Conservation (phyloP, 2,797 vertebrate species). For the Pangasius sanitwongsei region DNA sequence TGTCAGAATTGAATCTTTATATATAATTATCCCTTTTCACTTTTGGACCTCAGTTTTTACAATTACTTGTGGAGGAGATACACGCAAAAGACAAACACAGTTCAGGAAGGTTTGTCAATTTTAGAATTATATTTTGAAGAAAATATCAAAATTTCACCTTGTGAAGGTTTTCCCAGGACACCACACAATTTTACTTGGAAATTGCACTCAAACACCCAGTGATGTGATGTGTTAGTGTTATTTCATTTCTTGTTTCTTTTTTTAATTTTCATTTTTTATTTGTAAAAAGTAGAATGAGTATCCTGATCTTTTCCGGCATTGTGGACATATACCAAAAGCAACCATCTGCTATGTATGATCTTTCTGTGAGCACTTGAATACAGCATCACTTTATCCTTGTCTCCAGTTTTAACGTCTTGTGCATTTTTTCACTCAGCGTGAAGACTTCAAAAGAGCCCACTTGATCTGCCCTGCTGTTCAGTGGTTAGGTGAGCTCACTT, state of each 20-base stretch:
- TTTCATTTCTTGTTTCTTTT: too few species aligned
- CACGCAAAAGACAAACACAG: not conserved
- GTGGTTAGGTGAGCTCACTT: slow-evolving; percentile 35
- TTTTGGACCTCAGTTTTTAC: not conserved
- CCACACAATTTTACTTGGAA: not conserved
- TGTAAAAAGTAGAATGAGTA: not conserved
- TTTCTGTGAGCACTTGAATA: not conserved
- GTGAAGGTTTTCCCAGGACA: not conserved
- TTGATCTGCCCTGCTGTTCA: slow-evolving; percentile 28
- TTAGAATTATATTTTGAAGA: too few species aligned
- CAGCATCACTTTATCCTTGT: not conserved
- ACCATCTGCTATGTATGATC: not conserved
- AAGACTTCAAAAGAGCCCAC: slow-evolving; percentile 27
- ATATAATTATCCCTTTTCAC: not conserved
- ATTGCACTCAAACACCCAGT: not conserved
- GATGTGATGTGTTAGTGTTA: not conserved
- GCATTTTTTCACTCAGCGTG: not conserved
- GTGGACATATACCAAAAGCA: not conserved
- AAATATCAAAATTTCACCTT: too few species aligned
- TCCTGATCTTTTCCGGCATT: not conserved
- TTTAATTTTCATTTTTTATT: not conserved
- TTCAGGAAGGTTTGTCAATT: too few species aligned
- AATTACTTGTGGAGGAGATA: too few species aligned
- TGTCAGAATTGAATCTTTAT: not conserved
- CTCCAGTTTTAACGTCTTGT: not conserved